Percentiles rank a stretch among this genome's conserved stretches.
phyloP scores from a whole-genome alignment of 2,113 vertebrate genomes.

The Callionymus lyra region DNA sequence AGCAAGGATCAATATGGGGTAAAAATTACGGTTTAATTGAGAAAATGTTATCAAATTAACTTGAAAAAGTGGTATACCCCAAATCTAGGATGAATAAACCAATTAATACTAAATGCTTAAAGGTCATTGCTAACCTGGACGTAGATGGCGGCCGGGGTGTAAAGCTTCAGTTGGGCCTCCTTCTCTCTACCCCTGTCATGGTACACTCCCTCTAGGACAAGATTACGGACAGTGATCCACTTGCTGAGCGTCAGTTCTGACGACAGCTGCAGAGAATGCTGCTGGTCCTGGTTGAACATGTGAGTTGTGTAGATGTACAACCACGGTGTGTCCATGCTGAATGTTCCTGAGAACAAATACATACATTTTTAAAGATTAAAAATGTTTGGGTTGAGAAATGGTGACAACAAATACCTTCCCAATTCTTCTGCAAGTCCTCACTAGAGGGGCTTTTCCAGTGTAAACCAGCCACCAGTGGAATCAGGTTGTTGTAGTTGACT shows the following conservation, averaged over 20 bases:
- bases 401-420: conserved; percentile 66
- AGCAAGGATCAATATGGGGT: too few species aligned
- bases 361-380: background rate
- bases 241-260: conserved; percentile 69
- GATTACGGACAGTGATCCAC: conserved; percentile 64
- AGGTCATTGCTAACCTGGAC: conserved; percentile 52
- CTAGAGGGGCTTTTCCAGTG: conserved; percentile 70
- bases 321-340: conserved; percentile 79
- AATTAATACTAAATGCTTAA: too few species aligned
- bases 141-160: conserved; percentile 67
- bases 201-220: conserved; percentile 67
- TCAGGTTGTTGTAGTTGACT: conserved; percentile 64
- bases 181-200: conserved; percentile 57
- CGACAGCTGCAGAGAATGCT: conserved; percentile 56
- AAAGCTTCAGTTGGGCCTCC: conserved; percentile 68
- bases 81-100: too few species aligned
- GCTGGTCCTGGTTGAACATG: conserved; percentile 67
- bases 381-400: background rate
- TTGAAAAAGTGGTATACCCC: too few species aligned
- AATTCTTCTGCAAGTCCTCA: conserved; percentile 54
- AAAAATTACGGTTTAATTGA: too few species aligned
- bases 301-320: conserved; percentile 65
- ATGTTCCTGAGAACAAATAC: conserved; percentile 58
- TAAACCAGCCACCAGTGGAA: conserved; percentile 66
- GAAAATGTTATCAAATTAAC: too few species aligned